A percentile compares a stretch with the other conserved stretches of the same genome.
phyloP scores from a whole-genome alignment of 2,888 invertebrate genomes.

The Frankliniella fusca region DNA sequence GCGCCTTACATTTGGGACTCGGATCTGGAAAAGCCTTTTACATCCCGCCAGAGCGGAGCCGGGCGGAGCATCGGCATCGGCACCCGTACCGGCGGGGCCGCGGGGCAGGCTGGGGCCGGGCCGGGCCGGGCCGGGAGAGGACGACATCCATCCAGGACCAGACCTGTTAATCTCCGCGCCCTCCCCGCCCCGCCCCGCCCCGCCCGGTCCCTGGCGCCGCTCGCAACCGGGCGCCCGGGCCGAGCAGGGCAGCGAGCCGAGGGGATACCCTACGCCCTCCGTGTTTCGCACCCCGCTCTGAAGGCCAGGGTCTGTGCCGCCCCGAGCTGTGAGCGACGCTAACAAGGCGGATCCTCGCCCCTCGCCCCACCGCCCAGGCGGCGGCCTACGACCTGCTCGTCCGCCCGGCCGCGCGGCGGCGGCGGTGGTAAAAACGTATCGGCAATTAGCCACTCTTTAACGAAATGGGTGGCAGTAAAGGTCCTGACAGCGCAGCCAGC shows the following conservation, averaged over 20 bases:
- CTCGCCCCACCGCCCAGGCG: no score
- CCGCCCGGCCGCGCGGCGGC: neutral
- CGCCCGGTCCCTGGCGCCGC: neutral
- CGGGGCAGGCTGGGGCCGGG: no score
- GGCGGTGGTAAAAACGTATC: slow-evolving; percentile 22
- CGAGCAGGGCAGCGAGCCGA: neutral
- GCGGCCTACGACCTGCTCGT: neutral
- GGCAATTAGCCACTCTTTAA: slow-evolving; percentile 16
- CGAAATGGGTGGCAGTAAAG: neutral
- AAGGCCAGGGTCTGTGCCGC: no score
- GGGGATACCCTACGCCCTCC: no score
- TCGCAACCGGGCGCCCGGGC: neutral
- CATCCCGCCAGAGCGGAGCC: neutral
- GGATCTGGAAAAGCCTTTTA: slow-evolving; percentile 13
- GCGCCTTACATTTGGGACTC: slow-evolving; percentile 19
- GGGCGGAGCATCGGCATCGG: neutral
- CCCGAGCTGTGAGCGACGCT: no score
- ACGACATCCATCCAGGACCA: neutral
- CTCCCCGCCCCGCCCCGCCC: neutral
- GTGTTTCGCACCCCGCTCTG: neutral
- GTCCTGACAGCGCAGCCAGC: neutral
- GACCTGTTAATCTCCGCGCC: neutral
- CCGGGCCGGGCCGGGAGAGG: neutral
- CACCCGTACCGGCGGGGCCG: neutral
- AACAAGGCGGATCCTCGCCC: no score